Evolutionary conservation across 2,888 invertebrate genomes (phyloP), one percentile per base, ranked within the genome.

Genomic region (Lathronympha strigana): DNA sequence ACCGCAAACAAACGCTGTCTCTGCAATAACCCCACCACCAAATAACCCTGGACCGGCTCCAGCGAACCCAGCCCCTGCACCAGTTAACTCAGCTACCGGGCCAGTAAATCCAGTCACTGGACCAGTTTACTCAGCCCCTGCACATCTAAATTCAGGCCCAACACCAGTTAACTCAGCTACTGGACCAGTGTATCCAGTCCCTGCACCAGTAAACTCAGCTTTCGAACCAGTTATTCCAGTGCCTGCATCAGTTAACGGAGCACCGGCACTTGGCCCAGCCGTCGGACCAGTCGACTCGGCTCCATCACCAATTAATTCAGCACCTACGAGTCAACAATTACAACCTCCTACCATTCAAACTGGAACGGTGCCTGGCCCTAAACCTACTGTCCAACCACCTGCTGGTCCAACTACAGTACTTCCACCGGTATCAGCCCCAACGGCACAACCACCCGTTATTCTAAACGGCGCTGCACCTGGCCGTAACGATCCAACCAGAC

Each of bases 371-470:
- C n/a, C 25, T 15, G 15, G 17, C 6, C 40, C 40, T 4, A 63
- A 63, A 49, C 63, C 55, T 15, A 55, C 63, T 5, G 55, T 57
- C 8, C 54, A 19, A 49, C 63, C 55, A n/a, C 55, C 63, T 11
- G 40, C 63, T 8, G 47, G 55, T 13, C 49, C 55, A 28, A 55
- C 62, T 4, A 62, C 62, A 11, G 23, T 25, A 19, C 36, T n/a
- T 4, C 54, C 43, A 38, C 8, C 62, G 17, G 54, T 54, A 6
- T 28, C 28, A 8, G 61, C 45, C n/a, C 61, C 45, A 47, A 45
- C 25, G 4, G 62, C 62, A 17, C 33, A 23, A 19, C 62, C 61
- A 23, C 53, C 53, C 1, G n/a, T 49, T 11, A 21, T 40, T 17
- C 11, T 49, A 49, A 28, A 49, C 25, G 61, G 33, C 21, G 45